Evolutionary conservation across 1,140 invertebrate genomes (phyloP).

Genomic region (Drosophila teissieri): DNA sequence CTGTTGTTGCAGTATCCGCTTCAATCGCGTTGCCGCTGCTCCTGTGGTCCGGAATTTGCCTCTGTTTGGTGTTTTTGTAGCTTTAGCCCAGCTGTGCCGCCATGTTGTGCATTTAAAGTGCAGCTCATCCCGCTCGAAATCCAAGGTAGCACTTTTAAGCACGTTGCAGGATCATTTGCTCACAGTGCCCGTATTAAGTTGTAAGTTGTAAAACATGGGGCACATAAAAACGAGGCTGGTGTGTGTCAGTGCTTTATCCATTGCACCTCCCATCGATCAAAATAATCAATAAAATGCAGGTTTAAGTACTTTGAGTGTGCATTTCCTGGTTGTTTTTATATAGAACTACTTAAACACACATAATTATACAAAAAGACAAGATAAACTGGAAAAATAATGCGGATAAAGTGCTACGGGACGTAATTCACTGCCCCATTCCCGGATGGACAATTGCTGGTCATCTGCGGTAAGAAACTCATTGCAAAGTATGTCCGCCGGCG

Average conservation of each 20-base stretch:
- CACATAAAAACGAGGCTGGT: not conserved
- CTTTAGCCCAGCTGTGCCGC: constrained; percentile 34
- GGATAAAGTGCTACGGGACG: not conserved
- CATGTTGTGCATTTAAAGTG: constrained; percentile 66
- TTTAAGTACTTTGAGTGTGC: not conserved
- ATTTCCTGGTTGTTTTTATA: no score
- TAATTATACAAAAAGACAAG: not conserved
- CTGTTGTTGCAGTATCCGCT: constrained; percentile 42
- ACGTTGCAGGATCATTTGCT: constrained; percentile 58
- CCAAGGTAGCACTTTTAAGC: constrained; percentile 48
- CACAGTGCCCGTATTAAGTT: constrained; percentile 22
- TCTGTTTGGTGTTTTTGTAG: constrained; percentile 39
- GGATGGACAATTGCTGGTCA: constrained; percentile 15
- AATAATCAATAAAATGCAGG: not conserved
- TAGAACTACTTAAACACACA: not conserved
- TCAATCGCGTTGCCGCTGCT: constrained; percentile 32
- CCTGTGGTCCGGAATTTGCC: constrained; percentile 13
- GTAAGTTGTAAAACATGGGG: constrained; percentile 35
- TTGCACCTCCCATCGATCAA: not conserved
- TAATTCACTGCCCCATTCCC: not conserved
- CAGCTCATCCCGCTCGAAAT: constrained; percentile 18
- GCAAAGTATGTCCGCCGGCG: constrained; percentile 61
- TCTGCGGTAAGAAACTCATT: constrained; percentile 52
- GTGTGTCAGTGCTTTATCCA: not conserved
- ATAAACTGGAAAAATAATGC: not conserved